These are phyloP conservation scores for Martes martes DNA, from an alignment of 2,113 vertebrate species.

Conservation along the genomic window DNA sequence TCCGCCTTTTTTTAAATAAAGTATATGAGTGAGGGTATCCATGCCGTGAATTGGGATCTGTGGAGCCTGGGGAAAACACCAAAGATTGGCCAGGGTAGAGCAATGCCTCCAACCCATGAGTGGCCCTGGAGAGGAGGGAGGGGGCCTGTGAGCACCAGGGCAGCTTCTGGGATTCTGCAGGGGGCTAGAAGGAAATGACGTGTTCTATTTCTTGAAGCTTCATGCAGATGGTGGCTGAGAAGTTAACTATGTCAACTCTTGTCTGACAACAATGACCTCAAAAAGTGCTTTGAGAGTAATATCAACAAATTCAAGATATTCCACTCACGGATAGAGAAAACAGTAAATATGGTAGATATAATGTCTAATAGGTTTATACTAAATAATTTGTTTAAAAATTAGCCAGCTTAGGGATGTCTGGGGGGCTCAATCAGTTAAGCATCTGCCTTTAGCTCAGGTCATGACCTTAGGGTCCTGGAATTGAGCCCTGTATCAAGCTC, in stretches of 20 bases:
- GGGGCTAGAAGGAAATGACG: neutral
- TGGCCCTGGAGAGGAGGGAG: neutral
- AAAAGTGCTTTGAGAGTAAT: neutral
- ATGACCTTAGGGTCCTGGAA: neutral
- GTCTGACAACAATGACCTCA: neutral
- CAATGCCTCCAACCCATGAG: rapidly evolving
- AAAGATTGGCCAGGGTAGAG: neutral
- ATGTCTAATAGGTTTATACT: neutral
- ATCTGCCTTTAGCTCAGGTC: neutral
- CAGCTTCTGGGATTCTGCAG: neutral
- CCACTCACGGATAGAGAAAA: neutral
- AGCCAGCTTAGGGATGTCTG: too few relatives aligned
- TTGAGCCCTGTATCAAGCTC: neutral
- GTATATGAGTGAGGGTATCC: neutral
- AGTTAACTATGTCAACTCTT: neutral
- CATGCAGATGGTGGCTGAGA: neutral
- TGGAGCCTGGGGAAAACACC: neutral
- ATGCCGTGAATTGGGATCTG: neutral
- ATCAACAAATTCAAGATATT: neutral
- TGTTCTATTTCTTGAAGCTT: neutral
- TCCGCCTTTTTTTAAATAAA: neutral
- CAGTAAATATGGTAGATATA: neutral
- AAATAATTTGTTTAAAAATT: neutral
- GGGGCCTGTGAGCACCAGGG: neutral
- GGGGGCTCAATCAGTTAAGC: neutral